phyloP scores from a whole-genome alignment of 2,797 vertebrate species.

The Pipistrellus pipistrellus region DNA sequence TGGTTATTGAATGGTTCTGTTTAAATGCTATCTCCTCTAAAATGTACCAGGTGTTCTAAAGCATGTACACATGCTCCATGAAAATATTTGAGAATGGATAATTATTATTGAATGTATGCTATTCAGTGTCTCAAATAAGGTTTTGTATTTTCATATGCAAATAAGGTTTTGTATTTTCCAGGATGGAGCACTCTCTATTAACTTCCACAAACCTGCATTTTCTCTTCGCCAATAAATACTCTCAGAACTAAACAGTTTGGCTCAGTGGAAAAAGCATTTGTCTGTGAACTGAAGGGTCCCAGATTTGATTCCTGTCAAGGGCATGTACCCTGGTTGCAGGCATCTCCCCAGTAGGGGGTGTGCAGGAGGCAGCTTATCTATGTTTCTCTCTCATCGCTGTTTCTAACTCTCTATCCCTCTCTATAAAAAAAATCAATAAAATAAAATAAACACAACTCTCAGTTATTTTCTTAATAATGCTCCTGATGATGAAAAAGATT shows the following conservation, averaged over 20 bases:
- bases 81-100: neutral
- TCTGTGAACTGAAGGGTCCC: no score
- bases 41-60: neutral
- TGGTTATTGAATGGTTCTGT: neutral
- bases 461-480: slow-evolving; percentile 3
- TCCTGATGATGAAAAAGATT: neutral
- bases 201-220: neutral
- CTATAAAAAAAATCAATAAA: no score
- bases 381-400: no score
- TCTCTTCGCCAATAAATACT: neutral
- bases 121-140: neutral
- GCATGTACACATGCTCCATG: neutral
- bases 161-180: slow-evolving; percentile 12
- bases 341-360: no score
- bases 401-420: no score
- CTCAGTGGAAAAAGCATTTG: no score
- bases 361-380: no score
- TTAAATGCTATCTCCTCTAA: neutral
- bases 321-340: no score
- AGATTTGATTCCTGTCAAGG: no score
- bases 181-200: neutral
- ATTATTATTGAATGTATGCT: neutral
- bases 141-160: no score
- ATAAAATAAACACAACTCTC: neutral
- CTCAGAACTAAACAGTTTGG: neutral